Conservation (phyloP, 2,113 vertebrate species). For the Petroica traversi region DNA sequence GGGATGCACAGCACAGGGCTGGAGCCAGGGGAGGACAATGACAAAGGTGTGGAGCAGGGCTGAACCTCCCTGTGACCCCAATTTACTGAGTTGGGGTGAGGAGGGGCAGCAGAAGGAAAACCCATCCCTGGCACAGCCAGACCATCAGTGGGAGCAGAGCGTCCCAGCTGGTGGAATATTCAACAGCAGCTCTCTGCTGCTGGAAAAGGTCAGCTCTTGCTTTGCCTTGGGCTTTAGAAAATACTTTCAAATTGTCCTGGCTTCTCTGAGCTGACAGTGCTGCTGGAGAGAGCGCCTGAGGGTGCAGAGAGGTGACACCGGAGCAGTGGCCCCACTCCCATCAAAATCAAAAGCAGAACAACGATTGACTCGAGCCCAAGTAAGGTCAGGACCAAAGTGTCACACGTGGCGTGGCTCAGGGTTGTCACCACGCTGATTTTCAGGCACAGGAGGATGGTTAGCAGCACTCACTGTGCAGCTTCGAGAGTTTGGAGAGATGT, state of each 20-base stretch:
- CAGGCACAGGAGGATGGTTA: neutral
- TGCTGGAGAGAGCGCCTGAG: neutral
- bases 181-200: neutral
- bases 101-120: neutral
- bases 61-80: neutral
- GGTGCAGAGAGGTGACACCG: neutral
- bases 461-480: neutral
- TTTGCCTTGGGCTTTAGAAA: slow-evolving; percentile 30
- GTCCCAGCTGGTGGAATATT: neutral
- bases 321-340: neutral
- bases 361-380: neutral
- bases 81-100: neutral
- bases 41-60: neutral
- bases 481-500: neutral
- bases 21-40: neutral
- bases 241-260: neutral
- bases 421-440: neutral
- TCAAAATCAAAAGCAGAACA: neutral
- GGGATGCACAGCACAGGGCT: neutral
- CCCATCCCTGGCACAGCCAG: neutral
- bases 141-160: neutral
- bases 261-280: neutral
- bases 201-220: slow-evolving; percentile 15
- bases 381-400: neutral
- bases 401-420: neutral